Percentiles rank a stretch among this genome's conserved stretches.
Evolutionary conservation across 2,888 invertebrate species (phyloP).

Genomic region (Rhimphoctona megacephalus): DNA sequence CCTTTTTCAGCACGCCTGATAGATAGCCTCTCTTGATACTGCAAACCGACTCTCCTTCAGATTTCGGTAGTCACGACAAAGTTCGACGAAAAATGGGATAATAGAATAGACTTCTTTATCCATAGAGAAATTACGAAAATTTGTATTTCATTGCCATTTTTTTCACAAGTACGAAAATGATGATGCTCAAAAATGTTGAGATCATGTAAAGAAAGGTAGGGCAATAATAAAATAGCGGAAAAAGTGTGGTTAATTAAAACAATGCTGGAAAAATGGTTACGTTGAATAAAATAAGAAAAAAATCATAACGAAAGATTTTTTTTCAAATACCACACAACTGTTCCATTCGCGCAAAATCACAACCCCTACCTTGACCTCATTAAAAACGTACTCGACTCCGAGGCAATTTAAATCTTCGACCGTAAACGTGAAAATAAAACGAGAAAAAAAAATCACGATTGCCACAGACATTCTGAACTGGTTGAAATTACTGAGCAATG

Average conservation of each 20-base stretch:
- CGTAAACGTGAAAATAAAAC: not conserved
- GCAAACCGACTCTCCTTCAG: constrained; percentile 32
- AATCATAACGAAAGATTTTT: not conserved
- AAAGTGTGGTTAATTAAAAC: not conserved
- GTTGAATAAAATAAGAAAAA: not conserved
- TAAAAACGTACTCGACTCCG: not conserved
- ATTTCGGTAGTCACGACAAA: constrained; percentile 27
- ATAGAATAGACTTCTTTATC: constrained; percentile 15
- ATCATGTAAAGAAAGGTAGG: not conserved
- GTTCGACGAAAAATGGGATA: constrained; percentile 31
- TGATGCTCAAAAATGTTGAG: not conserved
- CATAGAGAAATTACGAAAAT: not conserved
- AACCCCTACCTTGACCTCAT: not conserved
- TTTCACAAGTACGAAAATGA: not conserved
- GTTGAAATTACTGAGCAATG: constrained; percentile 72
- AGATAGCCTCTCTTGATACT: constrained; percentile 75
- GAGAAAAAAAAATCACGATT: not conserved
- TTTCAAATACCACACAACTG: not conserved
- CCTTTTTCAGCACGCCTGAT: constrained; percentile 77
- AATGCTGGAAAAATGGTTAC: not conserved
- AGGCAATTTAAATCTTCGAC: not conserved
- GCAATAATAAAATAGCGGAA: not conserved
- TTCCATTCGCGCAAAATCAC: not conserved
- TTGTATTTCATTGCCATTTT: not conserved
- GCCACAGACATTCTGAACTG: not conserved